Conservation (phyloP, 2,113 vertebrate species). For the Nothocercus julius region DNA sequence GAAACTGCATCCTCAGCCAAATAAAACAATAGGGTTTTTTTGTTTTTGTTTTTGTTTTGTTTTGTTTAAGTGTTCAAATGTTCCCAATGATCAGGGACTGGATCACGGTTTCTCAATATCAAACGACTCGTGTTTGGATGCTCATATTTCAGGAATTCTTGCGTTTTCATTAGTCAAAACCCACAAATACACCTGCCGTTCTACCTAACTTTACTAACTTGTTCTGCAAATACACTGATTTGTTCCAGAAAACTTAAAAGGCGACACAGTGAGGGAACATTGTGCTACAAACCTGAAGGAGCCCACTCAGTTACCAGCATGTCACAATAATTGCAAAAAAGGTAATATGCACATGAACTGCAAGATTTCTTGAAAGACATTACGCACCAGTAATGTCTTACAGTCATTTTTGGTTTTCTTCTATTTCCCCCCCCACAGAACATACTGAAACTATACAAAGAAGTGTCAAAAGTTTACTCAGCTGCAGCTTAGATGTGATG, state of each 20-base stretch:
- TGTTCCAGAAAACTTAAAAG: not conserved
- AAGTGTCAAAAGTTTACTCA: not conserved
- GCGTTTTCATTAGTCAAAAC: not conserved
- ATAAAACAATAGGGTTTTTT: not conserved
- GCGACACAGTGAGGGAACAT: not conserved
- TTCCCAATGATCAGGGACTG: not conserved
- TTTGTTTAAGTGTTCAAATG: not conserved
- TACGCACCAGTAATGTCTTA: not conserved
- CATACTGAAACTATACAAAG: not conserved
- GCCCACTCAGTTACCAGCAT: not conserved
- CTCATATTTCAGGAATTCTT: not conserved
- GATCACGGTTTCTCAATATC: not conserved
- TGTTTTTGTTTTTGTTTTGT: no score
- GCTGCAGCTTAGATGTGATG: not conserved
- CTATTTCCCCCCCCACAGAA: not conserved
- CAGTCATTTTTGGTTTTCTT: not conserved
- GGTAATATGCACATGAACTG: not conserved
- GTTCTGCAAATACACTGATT: not conserved
- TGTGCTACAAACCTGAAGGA: not conserved
- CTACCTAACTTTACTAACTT: not conserved
- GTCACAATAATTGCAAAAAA: not conserved
- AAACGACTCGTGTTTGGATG: not conserved
- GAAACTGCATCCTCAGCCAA: not conserved
- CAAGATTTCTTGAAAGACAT: not conserved
- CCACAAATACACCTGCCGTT: not conserved